Percentiles rank a stretch among this genome's conserved stretches.
phyloP scores from a whole-genome alignment of 2,797 vertebrate species.

The Nannoperca obscura region DNA sequence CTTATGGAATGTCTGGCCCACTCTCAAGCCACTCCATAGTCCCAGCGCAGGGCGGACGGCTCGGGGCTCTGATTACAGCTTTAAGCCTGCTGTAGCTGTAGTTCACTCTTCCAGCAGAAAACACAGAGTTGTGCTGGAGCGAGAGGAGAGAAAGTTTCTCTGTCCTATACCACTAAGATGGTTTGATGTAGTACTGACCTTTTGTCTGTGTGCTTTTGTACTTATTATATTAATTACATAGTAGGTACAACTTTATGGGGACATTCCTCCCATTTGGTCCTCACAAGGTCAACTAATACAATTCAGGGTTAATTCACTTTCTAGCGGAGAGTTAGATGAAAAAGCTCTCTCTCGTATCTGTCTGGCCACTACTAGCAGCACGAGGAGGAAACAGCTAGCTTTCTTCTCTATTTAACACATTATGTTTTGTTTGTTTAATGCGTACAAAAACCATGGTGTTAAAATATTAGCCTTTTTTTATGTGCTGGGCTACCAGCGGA shows the following conservation, averaged over 20 bases:
- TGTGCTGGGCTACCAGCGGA: neutral
- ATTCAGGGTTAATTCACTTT: neutral
- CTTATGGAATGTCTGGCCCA: constrained; percentile 95
- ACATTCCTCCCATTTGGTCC: neutral
- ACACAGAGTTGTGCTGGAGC: constrained; percentile 46
- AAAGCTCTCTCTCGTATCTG: neutral
- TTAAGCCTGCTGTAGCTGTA: constrained; percentile 54
- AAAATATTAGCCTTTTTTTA: neutral
- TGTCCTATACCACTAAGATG: neutral
- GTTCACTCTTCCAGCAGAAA: constrained; percentile 50
- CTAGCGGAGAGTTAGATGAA: neutral
- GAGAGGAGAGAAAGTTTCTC: constrained; percentile 27
- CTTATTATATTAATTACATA: neutral
- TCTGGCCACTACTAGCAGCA: neutral
- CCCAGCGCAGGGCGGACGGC: constrained; percentile 86
- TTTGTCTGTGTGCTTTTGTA: constrained; percentile 20
- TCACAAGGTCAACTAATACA: neutral
- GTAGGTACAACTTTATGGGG: neutral
- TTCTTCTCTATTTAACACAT: neutral
- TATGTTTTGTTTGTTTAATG: neutral
- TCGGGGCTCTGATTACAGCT: constrained; percentile 87
- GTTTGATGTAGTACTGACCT: neutral
- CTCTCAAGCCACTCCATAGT: constrained; percentile 93
- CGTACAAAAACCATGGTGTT: neutral
- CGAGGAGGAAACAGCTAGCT: neutral